These are phyloP conservation scores for Orius insidiosus DNA, from an alignment of 1,140 invertebrate genomes.

Conservation along the genomic window DNA sequence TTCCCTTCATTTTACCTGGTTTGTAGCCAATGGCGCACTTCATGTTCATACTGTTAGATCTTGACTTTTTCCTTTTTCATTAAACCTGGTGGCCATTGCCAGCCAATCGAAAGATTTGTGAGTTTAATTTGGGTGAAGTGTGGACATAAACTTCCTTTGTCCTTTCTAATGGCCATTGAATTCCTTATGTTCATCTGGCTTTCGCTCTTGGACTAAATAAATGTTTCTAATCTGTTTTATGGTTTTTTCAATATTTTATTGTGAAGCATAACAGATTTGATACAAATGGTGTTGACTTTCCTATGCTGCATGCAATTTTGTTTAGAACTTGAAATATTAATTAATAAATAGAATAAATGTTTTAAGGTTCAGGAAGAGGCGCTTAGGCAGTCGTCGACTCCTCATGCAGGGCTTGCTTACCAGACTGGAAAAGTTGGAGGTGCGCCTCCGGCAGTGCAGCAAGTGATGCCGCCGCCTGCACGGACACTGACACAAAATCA, in stretches of 20 bases:
- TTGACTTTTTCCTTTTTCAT: too few species aligned
- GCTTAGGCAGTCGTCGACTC: conserved; percentile 54
- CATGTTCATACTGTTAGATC: too few species aligned
- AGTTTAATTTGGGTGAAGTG: too few species aligned
- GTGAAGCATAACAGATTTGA: background rate
- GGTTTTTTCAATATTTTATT: background rate
- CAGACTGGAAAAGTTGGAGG: conserved; percentile 37
- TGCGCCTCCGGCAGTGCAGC: conserved; percentile 37
- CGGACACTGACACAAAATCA: conserved; percentile 16
- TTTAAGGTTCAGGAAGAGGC: conserved; percentile 71
- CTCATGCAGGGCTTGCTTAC: conserved; percentile 38
- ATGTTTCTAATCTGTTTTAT: background rate
- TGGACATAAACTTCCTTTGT: too few species aligned
- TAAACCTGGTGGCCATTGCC: too few species aligned
- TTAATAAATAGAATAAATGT: conserved; percentile 1
- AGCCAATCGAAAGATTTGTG: too few species aligned
- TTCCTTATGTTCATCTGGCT: too few species aligned
- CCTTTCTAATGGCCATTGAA: too few species aligned
- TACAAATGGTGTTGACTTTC: too few species aligned
- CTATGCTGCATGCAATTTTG: background rate
- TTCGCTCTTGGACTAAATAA: too few species aligned
- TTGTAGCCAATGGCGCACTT: too few species aligned
- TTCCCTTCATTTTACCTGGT: too few species aligned
- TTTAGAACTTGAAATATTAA: background rate
- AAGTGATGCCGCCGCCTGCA: conserved; percentile 48